Evolutionary conservation across 2,797 vertebrate genomes (phyloP).

Genomic region (Malacoctenus gilli): DNA sequence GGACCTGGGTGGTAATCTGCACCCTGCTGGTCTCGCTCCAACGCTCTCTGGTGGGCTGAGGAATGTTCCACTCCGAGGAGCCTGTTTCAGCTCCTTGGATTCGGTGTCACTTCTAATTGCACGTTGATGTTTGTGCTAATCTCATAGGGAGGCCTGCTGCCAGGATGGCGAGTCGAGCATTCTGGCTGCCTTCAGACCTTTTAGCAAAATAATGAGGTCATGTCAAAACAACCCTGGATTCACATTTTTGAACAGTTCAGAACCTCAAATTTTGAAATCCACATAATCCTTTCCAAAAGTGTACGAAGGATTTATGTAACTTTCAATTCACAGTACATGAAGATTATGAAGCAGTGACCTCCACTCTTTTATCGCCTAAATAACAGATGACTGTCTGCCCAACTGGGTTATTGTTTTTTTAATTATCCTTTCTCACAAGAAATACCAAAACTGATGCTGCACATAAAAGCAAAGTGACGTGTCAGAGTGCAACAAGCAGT

Average conservation of each 20-base stretch:
- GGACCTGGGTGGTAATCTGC: conserved; percentile 63
- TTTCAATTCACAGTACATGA: no score
- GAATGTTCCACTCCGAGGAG: conserved; percentile 64
- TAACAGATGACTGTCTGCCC: no score
- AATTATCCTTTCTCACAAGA: no score
- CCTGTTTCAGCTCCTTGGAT: conserved; percentile 55
- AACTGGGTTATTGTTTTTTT: no score
- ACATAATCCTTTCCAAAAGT: no score
- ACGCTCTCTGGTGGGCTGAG: conserved; percentile 54
- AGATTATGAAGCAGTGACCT: no score
- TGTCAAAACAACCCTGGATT: conserved; percentile 24
- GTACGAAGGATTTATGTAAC: no score
- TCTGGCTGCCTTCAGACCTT: conserved; percentile 33
- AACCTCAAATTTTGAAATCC: not conserved
- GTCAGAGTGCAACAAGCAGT: no score
- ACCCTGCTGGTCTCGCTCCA: conserved; percentile 57
- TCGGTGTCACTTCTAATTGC: conserved; percentile 66
- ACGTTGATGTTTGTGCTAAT: conserved; percentile 58
- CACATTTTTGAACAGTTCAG: conserved; percentile 7
- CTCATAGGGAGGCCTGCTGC: conserved; percentile 42
- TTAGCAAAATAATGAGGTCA: conserved; percentile 33
- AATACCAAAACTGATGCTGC: no score
- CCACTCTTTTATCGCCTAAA: no score
- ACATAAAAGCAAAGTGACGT: no score
- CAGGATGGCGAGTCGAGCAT: conserved; percentile 19